phyloP scores from a whole-genome alignment of 2,888 invertebrate species.

The Stratiomys singularior region DNA sequence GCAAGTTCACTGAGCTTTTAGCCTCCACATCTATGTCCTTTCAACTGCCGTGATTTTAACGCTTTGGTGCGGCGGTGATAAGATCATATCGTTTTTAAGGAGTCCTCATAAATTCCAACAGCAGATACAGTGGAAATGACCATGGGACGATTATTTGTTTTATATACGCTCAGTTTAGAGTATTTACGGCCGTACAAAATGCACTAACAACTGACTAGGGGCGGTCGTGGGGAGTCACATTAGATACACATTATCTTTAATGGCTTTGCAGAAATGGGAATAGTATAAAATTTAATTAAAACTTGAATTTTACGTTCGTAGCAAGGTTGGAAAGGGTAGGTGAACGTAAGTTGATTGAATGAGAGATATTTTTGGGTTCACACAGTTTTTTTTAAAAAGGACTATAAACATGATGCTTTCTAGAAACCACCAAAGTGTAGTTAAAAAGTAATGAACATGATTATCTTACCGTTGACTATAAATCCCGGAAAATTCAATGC shows the following conservation, averaged over 20 bases:
- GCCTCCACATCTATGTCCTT: not conserved
- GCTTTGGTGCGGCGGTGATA: not conserved
- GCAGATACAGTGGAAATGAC: constrained; percentile 13
- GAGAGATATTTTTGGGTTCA: no score
- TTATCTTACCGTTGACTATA: no score
- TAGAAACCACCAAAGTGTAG: no score
- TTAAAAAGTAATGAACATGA: no score
- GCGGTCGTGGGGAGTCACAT: not conserved
- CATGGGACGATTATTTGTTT: not conserved
- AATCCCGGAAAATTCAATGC: no score
- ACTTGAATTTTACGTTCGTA: not conserved
- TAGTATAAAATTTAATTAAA: not conserved
- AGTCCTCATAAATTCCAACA: not conserved
- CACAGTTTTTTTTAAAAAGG: no score
- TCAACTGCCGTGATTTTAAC: not conserved
- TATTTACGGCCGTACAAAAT: no score
- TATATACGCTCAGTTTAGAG: not conserved
- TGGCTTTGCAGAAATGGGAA: constrained; percentile 5
- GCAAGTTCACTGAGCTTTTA: not conserved
- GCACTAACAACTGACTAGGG: not conserved
- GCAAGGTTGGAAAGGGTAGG: no score
- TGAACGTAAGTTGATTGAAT: no score
- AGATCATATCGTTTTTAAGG: constrained; percentile 13
- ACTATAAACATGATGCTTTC: no score
- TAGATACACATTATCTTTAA: not conserved